Conservation (phyloP, 2,888 invertebrate genomes). For the Cryptocephalus primarius region DNA sequence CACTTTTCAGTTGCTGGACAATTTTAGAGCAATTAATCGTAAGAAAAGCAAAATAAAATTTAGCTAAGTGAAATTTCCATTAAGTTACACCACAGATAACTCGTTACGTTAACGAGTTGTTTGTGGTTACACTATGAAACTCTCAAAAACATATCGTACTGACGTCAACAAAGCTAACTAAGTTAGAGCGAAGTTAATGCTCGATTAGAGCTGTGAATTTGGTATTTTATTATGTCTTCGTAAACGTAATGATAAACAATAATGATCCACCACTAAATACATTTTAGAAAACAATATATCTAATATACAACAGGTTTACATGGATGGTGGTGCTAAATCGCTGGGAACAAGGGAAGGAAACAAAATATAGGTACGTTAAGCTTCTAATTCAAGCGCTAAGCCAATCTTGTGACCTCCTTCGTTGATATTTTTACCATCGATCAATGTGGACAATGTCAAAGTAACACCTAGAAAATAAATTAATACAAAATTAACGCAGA, state of each 20-base stretch:
- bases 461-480: conserved; percentile 61
- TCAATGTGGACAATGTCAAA: conserved; percentile 79
- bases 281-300: conserved; percentile 22
- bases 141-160: no score
- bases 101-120: no score
- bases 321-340: conserved; percentile 18
- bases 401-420: conserved; percentile 97
- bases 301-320: conserved; percentile 26
- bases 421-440: conserved; percentile 97
- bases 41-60: not conserved
- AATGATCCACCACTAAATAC: conserved; percentile 18
- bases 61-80: not conserved
- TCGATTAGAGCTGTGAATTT: conserved; percentile 7
- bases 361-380: conserved; percentile 49
- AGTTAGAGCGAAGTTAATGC: no score
- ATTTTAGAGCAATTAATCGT: conserved; percentile 1
- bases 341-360: conserved; percentile 15
- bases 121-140: no score
- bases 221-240: not conserved
- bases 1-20: conserved; percentile 4
- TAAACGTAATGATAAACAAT: conserved; percentile 9
- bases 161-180: no score
- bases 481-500: not conserved
- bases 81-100: no score
- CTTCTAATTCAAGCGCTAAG: conserved; percentile 87